Conservation (phyloP, 92 coral and sea anemone species). For the Umimayanthus chanpuru region DNA sequence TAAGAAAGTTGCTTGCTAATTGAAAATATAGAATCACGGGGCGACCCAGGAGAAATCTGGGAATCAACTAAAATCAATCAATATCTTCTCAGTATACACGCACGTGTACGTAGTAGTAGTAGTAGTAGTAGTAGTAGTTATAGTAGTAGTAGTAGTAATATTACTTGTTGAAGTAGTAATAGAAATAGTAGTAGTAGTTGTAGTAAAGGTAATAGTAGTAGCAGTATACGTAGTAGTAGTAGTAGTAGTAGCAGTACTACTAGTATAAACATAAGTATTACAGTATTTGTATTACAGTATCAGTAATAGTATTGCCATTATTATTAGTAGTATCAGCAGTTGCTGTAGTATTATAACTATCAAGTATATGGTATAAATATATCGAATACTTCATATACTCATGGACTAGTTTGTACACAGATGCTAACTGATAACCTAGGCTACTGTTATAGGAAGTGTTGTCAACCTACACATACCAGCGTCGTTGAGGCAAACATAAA, state of each 20-base stretch:
- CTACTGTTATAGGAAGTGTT: not conserved
- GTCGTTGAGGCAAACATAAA: constrained; percentile 61
- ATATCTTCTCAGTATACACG: no score
- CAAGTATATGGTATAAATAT: no score
- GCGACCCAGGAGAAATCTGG: no score
- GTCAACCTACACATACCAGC: constrained; percentile 49
- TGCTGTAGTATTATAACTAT: not conserved
- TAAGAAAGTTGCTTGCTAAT: no score
- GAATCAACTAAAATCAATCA: no score
- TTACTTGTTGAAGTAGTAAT: not conserved
- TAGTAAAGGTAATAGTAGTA: not conserved
- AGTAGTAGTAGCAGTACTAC: not conserved
- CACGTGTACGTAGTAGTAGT: not conserved
- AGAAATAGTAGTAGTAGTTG: not conserved
- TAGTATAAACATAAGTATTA: no score
- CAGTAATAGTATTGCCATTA: not conserved
- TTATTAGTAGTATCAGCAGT: not conserved
- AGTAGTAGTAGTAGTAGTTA: not conserved
- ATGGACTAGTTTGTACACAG: not conserved
- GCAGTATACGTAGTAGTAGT: not conserved
- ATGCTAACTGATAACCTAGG: not conserved
- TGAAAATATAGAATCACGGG: no score
- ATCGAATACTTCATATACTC: no score
- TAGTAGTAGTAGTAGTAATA: not conserved
- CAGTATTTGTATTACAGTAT: not conserved